These are phyloP conservation scores for Phacellophora camtschatica DNA, from an alignment of 30 jellyfish, hydroid and myxozoan genomes.

Conservation along the genomic window DNA sequence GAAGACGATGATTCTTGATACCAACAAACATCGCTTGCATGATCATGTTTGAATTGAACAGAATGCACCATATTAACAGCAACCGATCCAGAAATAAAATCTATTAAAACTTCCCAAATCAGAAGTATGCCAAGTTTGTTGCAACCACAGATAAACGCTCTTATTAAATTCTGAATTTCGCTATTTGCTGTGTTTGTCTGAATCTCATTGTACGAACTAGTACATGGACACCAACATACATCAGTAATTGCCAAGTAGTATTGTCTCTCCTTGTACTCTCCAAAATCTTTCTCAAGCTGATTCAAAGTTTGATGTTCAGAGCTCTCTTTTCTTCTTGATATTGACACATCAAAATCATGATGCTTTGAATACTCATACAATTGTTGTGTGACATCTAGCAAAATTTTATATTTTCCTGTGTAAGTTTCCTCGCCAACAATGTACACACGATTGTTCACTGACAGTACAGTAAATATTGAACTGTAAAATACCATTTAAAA, in stretches of 20 bases:
- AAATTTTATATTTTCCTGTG: constrained; percentile 11
- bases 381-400: background rate
- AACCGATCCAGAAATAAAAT: background rate
- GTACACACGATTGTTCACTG: constrained; percentile 22
- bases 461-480: constrained; percentile 2
- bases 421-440: background rate
- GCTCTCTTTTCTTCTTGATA: background rate
- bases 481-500: background rate
- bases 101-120: constrained; percentile 4
- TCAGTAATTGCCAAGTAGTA: constrained; percentile 37
- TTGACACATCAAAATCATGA: background rate
- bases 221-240: constrained; percentile 44
- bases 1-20: constrained; percentile 27
- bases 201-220: background rate
- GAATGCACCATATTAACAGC: background rate
- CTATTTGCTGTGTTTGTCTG: background rate
- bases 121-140: constrained; percentile 55
- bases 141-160: constrained; percentile 26
- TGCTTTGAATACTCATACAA: constrained; percentile 7
- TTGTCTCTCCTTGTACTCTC: constrained; percentile 3
- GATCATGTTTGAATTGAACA: background rate
- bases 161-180: background rate
- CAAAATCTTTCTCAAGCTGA: background rate
- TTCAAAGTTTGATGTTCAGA: background rate
- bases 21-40: constrained; percentile 40